Conservation (phyloP, 2,113 vertebrate species). For the Pelodiscus sinensis region DNA sequence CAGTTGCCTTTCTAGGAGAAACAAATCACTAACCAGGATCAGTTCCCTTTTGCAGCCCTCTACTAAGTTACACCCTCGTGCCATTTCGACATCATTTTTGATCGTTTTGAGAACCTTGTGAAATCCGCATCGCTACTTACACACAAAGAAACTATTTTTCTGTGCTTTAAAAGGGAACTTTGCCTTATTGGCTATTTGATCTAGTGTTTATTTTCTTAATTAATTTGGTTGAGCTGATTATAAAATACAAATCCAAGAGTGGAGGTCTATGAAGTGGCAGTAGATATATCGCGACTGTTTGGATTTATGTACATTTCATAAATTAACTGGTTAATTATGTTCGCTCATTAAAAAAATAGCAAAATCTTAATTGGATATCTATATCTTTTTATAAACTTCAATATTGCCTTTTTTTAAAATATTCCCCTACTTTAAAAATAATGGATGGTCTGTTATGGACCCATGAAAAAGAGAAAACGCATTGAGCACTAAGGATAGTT, state of each 20-base stretch:
- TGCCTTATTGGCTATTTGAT: not conserved
- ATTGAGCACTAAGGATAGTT: rapidly evolving
- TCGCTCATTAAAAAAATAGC: not conserved
- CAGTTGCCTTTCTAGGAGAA: not conserved
- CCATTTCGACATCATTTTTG: not conserved
- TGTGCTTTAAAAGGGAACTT: not conserved
- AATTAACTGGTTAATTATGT: not conserved
- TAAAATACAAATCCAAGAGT: not conserved
- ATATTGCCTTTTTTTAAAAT: not conserved
- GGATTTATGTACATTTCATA: not conserved
- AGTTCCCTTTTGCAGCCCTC: not conserved
- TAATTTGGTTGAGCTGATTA: not conserved
- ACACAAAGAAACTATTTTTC: not conserved
- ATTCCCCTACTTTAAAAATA: not conserved
- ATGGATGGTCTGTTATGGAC: not conserved
- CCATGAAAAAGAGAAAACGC: rapidly evolving
- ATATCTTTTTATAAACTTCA: not conserved
- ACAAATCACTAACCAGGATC: not conserved
- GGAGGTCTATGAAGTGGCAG: not conserved
- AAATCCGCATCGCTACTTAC: not conserved
- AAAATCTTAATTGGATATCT: not conserved
- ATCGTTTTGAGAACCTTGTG: not conserved
- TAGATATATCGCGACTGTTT: not conserved
- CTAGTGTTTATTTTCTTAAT: not conserved
- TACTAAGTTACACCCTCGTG: rapidly evolving